Base-by-base conservation (phyloP, 2,888 invertebrate species). In the Morpho deidamia region DNA sequence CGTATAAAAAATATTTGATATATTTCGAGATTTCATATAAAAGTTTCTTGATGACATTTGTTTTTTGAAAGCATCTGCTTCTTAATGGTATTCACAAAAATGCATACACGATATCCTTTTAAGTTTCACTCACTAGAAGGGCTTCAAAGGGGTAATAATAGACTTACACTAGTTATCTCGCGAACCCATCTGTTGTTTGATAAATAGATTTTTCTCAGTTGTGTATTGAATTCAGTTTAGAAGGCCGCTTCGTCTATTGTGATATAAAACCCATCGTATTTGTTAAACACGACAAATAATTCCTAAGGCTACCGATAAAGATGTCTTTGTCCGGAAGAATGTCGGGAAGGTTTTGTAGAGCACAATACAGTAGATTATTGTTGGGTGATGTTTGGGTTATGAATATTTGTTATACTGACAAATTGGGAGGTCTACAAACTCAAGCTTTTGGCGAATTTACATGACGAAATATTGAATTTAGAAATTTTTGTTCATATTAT, bases 281-380 rank as follows among this genome's bases (percentile, higher is more conserved):
- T 83, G 79, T 83, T 78, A 81, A 84, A 83, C 82, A 83, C 78
- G 82, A 83, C 80, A 78, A 76, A 84, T 83, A 84, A 84, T 85
- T 76, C 78, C 69, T 70, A 68, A 71, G 71, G 85, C 88, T 88
- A 85, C 88, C 80, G 85, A 86, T 85, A 77, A 72, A 81, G 80
- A 81, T 71, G 78, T 83, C 80, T 82, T 85, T 86, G 86, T 85
- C 76, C 62, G 63, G 69, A 71, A 78, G 71, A 81, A 82, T 76
- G 72, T 73, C 73, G 77, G 81, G 79, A 78, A 78, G 80, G 75
- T 78, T 79, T 81, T 78, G 74, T 78, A 69, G 70, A 78, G 74
- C 72, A 83, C 73, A 82, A 83, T 68, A 76, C 74, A 68, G 68
- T 67, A 62, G 65, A 62, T 71, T 69, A 76, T 84, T 84, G 83